Conservation (phyloP, 2,797 vertebrate species). For the Catamblyrhynchus diadema region DNA sequence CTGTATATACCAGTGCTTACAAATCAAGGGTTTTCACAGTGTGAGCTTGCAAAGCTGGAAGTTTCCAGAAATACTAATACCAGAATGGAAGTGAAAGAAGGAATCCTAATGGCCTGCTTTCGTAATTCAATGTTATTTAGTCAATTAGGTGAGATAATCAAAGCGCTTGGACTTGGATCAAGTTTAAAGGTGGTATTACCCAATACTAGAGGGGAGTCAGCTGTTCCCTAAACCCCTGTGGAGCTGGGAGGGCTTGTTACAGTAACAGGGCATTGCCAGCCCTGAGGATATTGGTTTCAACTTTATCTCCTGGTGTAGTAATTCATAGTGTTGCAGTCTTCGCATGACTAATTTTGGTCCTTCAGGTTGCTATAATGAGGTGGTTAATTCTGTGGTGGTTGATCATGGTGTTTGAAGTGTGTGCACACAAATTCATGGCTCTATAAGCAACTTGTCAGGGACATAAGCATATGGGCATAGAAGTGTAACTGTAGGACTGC, state of each 20-base stretch:
- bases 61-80: background rate
- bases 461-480: background rate
- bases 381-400: background rate
- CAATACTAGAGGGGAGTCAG: background rate
- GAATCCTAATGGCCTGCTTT: background rate
- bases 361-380: background rate
- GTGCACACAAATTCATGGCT: rapidly evolving
- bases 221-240: background rate
- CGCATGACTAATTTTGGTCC: background rate
- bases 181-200: background rate
- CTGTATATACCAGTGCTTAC: background rate
- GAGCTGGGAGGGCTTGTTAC: background rate
- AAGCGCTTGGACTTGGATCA: background rate
- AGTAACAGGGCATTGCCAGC: background rate
- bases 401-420: background rate
- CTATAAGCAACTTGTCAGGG: background rate
- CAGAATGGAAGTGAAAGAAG: background rate
- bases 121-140: background rate
- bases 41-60: background rate
- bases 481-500: background rate
- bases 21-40: background rate
- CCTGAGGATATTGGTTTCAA: background rate
- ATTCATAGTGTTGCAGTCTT: background rate
- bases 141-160: background rate
- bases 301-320: background rate